Evolutionary conservation across 2,888 invertebrate genomes (phyloP).

Genomic region (Ethmia dodecea): DNA sequence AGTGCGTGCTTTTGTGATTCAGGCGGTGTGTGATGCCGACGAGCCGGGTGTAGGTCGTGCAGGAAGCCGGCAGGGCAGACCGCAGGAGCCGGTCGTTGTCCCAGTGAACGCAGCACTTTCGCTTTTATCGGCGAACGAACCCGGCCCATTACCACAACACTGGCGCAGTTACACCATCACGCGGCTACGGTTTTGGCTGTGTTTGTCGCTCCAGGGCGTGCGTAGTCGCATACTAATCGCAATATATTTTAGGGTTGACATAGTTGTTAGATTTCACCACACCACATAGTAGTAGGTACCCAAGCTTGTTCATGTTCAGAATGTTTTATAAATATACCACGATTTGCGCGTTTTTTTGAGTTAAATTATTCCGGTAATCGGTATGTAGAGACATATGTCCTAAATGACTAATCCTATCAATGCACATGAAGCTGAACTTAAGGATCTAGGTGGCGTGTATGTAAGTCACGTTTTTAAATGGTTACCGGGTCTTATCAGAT

Average conservation of each 20-base stretch:
- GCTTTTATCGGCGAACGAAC: conserved; percentile 76
- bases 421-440: too few species aligned
- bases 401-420: too few species aligned
- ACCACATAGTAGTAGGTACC: too few species aligned
- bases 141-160: conserved; percentile 66
- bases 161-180: conserved; percentile 72
- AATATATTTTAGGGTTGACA: conserved; percentile 50
- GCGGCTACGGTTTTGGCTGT: conserved; percentile 55
- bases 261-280: conserved; percentile 68
- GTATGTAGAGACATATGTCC: too few species aligned
- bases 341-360: too few species aligned
- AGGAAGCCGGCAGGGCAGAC: conserved; percentile 50
- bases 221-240: conserved; percentile 66
- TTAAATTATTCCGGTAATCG: too few species aligned
- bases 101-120: conserved; percentile 74
- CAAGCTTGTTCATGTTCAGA: too few species aligned
- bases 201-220: conserved; percentile 49
- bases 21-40: not conserved
- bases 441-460: too few species aligned
- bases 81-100: conserved; percentile 73
- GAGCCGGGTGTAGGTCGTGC: conserved; percentile 9
- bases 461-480: too few species aligned
- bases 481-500: too few species aligned
- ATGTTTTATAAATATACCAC: not conserved
- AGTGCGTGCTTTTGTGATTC: too few species aligned